Evolutionary conservation across 2,113 vertebrate species (phyloP), one percentile per base, ranked within the genome.

Genomic region (Tympanuchus pallidicinctus): DNA sequence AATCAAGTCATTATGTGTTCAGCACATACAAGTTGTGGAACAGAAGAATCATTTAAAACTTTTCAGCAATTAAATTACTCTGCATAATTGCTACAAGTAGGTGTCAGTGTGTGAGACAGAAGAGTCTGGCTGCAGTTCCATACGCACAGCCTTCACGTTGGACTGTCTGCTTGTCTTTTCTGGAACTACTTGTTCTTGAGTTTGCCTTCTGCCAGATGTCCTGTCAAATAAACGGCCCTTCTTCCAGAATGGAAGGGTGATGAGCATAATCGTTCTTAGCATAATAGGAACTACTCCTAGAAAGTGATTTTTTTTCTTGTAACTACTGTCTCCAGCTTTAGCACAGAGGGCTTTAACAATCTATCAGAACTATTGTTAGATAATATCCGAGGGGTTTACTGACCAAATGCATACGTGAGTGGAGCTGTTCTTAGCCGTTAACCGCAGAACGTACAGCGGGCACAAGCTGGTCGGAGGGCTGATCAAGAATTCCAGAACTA

Each of bases 41-140:
- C 14, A 52, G 59, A 86, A 73, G 67, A 89, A 52, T 27, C 2
- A 1, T 8, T 81, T 40, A 43, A 32, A 72, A 0, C 7, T 84
- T 74, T 45, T 2, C 63, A 52, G 71, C 27, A 69, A 92, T 71
- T 61, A 74, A 90, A 61, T 45, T 83, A 34, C 56, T 90, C 42
- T 40, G 34, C 22, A 22, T 22, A 57, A 43, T 42, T 60, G 43
- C 78, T 40, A 25, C 27, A 36, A 64, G 56, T 10, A 73, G 75
- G 63, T 63, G 82, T 47, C 48, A 69, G 54, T 7, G 22, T 32
- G 42, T 50, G 69, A 75, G 78, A 80, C 38, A 83, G 34, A 45
- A 13, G 45, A 56, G 15, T 21, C 57, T 71, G 75, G 60, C 57
- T 50, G 13, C 34, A 70, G 38, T 42, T 93, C n/a, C 56, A n/a